Conservation (phyloP, 2,888 invertebrate genomes). For the Oligia latruncula region DNA sequence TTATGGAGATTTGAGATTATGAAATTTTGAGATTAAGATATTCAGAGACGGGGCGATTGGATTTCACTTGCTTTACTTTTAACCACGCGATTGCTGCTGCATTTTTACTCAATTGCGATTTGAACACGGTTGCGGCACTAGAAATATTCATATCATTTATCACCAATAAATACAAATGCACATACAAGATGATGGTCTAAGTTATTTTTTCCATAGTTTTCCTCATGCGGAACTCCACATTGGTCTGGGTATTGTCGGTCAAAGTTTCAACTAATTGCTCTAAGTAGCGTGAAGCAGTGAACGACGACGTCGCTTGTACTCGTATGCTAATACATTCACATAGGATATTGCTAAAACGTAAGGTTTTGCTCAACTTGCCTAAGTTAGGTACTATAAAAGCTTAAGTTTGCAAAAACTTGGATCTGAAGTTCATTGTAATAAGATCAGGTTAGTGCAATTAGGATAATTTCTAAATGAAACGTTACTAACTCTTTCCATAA, state of each 20-base stretch:
- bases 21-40: too few relatives aligned
- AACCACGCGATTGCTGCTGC: background rate
- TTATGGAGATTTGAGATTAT: too few relatives aligned
- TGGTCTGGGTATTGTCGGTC: constrained; percentile 39
- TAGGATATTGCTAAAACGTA: constrained; percentile 27
- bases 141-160: background rate
- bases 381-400: constrained; percentile 14
- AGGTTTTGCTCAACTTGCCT: constrained; percentile 12
- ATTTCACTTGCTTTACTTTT: background rate
- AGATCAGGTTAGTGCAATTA: background rate
- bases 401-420: constrained; percentile 8
- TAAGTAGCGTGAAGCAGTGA: constrained; percentile 59
- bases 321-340: constrained; percentile 56
- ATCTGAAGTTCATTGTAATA: background rate
- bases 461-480: background rate
- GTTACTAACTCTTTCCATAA: background rate
- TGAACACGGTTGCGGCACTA: background rate
- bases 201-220: constrained; percentile 22
- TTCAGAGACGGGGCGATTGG: too few relatives aligned
- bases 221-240: constrained; percentile 46
- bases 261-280: constrained; percentile 55
- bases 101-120: background rate
- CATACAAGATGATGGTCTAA: constrained; percentile 1
- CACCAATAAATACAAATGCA: constrained; percentile 1
- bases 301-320: constrained; percentile 38